Base-by-base conservation (phyloP, 2,113 vertebrate species). In the Rhabdomys dilectus region DNA sequence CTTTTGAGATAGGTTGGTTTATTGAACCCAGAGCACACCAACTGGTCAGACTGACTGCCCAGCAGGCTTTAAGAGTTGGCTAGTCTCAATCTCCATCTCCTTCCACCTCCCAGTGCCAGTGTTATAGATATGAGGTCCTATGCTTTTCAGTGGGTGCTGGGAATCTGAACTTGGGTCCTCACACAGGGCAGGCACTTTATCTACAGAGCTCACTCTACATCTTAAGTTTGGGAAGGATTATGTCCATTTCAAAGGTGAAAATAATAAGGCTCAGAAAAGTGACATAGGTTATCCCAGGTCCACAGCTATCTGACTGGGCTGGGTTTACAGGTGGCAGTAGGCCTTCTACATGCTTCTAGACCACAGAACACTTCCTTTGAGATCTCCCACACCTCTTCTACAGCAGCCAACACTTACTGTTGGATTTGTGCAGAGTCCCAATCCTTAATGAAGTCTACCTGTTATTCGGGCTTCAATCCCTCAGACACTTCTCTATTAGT, bases 401-500 rank as follows among this genome's bases (percentile, higher is more conserved):
- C 1, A 75, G 60, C 87, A 82, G 16, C n/a, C 66, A n/a, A 31
- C 22, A 56, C 60, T 15, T 66, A 22, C 42, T 34, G 9, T 36
- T 68, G 66, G 16, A 51, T 68, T 31, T 87, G 75, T 29, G 78
- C 34, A 22, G 19, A 34, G 73, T 48, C 93, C 93, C 3, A 0
- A 45, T 93, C 73, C 58, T 94, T 66, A 66, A 42, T 77, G 70
- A 73, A 92, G 42, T 24, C 86, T 88, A 58, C n/a, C 56, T 84
- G 84, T 66, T 62, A 84, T 68, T 85, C 51, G 76, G 34, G 70
- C 68, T 87, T 80, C 17, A 6, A 62, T 56, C 68, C 48, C 84
- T 26, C 48, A 85, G 75, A 81, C 12, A 76, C 89, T 51, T 70
- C 82, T 75, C 89, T 56, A 77, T 93, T 88, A 96, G 89, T 42